Evolutionary conservation across 2,888 invertebrate genomes (phyloP), one percentile per base, ranked within the genome.

Genomic region (Cryptocephalus moraei): DNA sequence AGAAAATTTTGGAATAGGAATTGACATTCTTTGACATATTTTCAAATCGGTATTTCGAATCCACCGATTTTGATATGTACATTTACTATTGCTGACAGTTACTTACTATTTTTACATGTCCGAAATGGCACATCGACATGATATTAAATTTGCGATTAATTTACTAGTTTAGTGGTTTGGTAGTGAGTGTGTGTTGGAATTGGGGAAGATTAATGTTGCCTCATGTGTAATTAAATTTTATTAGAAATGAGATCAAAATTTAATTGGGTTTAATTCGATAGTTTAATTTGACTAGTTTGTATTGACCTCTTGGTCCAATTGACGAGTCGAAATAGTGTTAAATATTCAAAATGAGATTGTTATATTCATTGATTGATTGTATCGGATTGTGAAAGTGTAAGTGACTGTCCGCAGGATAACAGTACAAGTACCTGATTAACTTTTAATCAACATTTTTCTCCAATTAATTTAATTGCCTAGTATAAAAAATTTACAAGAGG

Each of bases 381-480:
- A 6, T 22, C 22, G 6, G 22, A 22, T 39, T 45, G 36, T n/a
- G 6, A 36, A 36, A 36, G 36, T 22, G 22, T 41, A 49, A 48
- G 49, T 49, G 47, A 43, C 46, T 48, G 51, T 46, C 42, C 41
- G 41, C 49, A 51, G 48, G 46, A 48, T 48, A 50, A 58, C 57
- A 60, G 57, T 66, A 62, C 62, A 57, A n/a, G n/a, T n/a, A 49
- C 60, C 56, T 61, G 65, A 66, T 66, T 66, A 66, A 66, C 54
- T 64, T 65, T 67, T 66, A 65, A 66, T 65, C 65, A 63, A 62
- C 60, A 63, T 64, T 64, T 65, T 62, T 61, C n/a, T 61, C 64
- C 66, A 66, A 67, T 67, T 65, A 65, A 65, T 67, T 64, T 66
- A 65, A 65, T 66, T 64, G 63, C 62, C 62, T 64, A 65, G 58